A percentile compares a stretch with the other conserved stretches of the same genome.
These are phyloP conservation scores for Eriocheir sinensis DNA, from an alignment of 1,140 invertebrate genomes.

Conservation along the genomic window DNA sequence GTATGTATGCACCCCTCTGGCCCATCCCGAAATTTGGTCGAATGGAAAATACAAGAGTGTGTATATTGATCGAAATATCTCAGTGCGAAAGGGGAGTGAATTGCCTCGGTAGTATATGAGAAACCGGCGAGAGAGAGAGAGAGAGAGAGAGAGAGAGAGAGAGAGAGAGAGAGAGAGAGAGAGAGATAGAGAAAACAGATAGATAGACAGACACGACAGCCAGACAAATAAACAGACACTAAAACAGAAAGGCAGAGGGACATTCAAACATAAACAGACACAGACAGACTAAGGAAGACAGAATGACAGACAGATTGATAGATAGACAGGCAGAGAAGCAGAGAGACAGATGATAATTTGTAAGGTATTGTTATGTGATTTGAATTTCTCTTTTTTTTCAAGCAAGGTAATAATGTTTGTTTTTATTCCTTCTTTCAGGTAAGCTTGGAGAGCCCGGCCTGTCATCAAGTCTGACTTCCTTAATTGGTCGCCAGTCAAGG, in stretches of 20 bases:
- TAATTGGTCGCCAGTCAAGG: conserved; percentile 19
- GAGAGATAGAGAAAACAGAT: no score
- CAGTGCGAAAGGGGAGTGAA: background rate
- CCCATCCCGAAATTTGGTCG: background rate
- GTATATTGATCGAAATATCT: background rate
- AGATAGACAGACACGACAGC: no score
- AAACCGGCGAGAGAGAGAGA: background rate
- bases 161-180: background rate
- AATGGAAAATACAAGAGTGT: background rate
- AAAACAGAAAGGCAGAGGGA: no score
- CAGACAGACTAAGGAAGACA: background rate
- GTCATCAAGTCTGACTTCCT: background rate
- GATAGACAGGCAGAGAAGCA: no score
- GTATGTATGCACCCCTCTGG: background rate
- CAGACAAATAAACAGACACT: no score
- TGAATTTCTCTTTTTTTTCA: background rate
- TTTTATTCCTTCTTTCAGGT: background rate
- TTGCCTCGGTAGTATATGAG: background rate
- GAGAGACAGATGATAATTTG: background rate
- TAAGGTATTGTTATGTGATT: background rate
- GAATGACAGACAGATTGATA: background rate
- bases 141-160: conserved; percentile 22
- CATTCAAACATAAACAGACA: no score
- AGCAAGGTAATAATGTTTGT: background rate
- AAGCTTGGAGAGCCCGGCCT: background rate